A percentile compares a stretch with the other conserved stretches of the same genome.
phyloP scores from a whole-genome alignment of 2,888 invertebrate genomes.

The Heteromurus nitidus region DNA sequence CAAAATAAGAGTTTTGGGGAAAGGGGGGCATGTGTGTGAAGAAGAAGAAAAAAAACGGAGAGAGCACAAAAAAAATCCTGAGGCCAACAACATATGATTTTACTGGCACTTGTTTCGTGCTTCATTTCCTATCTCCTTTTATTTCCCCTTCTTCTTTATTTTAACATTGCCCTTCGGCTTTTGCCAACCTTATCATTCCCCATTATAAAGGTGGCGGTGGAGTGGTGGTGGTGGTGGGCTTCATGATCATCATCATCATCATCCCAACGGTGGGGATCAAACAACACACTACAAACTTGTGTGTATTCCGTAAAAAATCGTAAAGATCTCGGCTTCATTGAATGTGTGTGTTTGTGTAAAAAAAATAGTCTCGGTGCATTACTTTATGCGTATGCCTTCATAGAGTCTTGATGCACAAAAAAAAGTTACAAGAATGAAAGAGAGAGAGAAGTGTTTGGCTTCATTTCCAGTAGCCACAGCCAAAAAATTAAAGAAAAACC shows the following conservation, averaged over 20 bases:
- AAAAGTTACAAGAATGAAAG: constrained; percentile 47
- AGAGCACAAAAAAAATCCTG: constrained; percentile 56
- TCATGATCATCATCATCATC: no score
- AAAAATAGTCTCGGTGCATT: constrained; percentile 47
- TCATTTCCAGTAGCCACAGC: constrained; percentile 68
- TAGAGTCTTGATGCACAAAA: no score
- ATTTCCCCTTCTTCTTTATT: constrained; percentile 59
- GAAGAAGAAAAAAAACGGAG: neutral
- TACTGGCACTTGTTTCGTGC: constrained; percentile 68
- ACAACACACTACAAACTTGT: no score
- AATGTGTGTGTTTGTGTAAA: constrained; percentile 40
- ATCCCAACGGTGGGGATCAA: no score
- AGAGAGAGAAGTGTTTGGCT: constrained; percentile 67
- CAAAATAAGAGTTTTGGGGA: constrained; percentile 62
- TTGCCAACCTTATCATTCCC: constrained; percentile 66
- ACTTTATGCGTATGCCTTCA: constrained; percentile 20
- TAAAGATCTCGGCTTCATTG: constrained; percentile 31
- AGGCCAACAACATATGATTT: constrained; percentile 68
- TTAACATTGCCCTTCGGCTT: constrained; percentile 69
- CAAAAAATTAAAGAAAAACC: constrained; percentile 68
- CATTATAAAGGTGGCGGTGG: constrained; percentile 63
- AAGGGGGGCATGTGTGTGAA: constrained; percentile 62
- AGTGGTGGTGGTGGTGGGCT: constrained; percentile 44
- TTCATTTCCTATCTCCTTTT: constrained; percentile 67
- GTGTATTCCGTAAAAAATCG: constrained; percentile 35